phyloP scores from a whole-genome alignment of 1,140 invertebrate species.

The Globodera ellingtonae region DNA sequence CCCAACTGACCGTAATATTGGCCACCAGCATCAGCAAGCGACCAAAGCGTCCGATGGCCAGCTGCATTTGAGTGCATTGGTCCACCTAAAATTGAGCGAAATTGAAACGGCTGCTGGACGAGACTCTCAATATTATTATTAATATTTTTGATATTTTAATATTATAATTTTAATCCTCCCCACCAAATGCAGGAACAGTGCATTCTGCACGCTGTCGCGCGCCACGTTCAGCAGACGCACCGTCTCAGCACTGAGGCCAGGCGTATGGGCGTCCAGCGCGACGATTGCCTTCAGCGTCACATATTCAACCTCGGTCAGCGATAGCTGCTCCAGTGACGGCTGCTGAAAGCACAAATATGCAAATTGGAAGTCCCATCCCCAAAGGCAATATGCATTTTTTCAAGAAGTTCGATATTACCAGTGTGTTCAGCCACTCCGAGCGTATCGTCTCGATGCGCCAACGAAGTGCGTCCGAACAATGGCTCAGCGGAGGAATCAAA shows the following conservation, averaged over 20 bases:
- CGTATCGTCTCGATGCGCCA: constrained; percentile 22
- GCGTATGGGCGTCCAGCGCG: constrained; percentile 55
- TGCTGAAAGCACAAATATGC: constrained; percentile 24
- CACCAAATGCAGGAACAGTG: constrained; percentile 53
- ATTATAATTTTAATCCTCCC: no score
- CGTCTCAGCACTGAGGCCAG: constrained; percentile 40
- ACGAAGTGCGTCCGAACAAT: not conserved
- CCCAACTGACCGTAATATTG: constrained; percentile 53
- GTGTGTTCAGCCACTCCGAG: constrained; percentile 22
- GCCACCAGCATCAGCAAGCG: constrained; percentile 54
- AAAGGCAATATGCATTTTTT: not conserved
- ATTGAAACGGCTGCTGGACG: no score
- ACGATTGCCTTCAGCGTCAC: constrained; percentile 62
- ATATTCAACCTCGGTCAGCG: constrained; percentile 51
- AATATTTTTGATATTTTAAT: no score
- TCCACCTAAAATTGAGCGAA: not conserved
- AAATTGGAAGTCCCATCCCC: not conserved
- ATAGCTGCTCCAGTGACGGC: constrained; percentile 31
- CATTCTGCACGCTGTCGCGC: constrained; percentile 59
- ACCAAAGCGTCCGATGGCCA: constrained; percentile 56
- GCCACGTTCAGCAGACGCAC: constrained; percentile 45
- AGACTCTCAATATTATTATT: no score
- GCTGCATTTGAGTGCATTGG: constrained; percentile 24
- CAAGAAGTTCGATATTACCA: not conserved
- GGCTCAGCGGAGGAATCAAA: constrained; percentile 9